Evolutionary conservation across 1,140 invertebrate species (phyloP).

Genomic region (Philopotamus ludificatus): DNA sequence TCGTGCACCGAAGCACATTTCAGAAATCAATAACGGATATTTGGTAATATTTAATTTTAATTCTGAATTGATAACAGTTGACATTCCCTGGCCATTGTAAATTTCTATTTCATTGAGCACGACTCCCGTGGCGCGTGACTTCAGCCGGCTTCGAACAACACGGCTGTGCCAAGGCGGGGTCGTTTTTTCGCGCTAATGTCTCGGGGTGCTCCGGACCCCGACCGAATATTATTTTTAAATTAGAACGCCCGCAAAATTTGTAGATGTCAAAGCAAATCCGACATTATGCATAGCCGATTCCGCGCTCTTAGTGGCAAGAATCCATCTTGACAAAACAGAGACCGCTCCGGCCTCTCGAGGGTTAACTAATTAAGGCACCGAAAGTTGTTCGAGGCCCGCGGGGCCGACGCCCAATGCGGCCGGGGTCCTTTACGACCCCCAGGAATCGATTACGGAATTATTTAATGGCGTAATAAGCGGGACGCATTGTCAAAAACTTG

Average conservation of each 20-base stretch:
- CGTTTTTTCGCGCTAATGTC: not conserved
- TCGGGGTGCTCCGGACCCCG: conserved; percentile 1
- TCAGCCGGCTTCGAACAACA: conserved; percentile 15
- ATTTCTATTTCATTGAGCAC: conserved; percentile 26
- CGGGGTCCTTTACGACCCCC: conserved; percentile 22
- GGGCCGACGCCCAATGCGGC: not conserved
- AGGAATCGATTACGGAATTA: conserved; percentile 27
- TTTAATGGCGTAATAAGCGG: conserved; percentile 29
- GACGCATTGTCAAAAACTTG: conserved; percentile 11
- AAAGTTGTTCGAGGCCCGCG: conserved; percentile 15
- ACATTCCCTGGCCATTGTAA: not conserved
- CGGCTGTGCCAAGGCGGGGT: conserved; percentile 1
- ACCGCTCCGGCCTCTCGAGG: conserved; percentile 1
- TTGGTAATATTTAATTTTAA: too few species aligned
- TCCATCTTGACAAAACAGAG: not conserved
- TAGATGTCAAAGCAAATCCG: conserved; percentile 4
- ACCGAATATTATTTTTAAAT: not conserved
- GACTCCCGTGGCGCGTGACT: conserved; percentile 23
- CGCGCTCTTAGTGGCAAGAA: not conserved
- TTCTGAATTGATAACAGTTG: too few species aligned
- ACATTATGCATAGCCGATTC: too few species aligned
- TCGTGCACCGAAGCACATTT: too few species aligned
- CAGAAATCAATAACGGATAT: too few species aligned
- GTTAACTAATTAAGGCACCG: conserved; percentile 21
- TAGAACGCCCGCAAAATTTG: not conserved